Evolutionary conservation across 2,888 invertebrate species (phyloP).

Genomic region (Drosophila nigricruria): DNA sequence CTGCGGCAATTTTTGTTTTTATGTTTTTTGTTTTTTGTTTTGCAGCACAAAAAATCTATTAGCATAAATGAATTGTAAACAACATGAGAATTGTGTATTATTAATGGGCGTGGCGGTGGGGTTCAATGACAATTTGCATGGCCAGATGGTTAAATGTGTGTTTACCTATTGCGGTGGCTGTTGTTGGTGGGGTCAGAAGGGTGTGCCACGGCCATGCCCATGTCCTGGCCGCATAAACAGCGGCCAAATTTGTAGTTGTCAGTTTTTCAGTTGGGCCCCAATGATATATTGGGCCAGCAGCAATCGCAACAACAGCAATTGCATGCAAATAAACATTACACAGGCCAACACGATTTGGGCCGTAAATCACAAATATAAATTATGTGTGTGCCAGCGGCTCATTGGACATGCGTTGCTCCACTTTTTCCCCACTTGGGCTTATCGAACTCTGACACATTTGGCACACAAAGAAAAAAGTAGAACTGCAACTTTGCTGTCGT

Average conservation of each 20-base stretch:
- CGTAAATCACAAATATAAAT: constrained; percentile 45
- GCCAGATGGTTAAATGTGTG: constrained; percentile 42
- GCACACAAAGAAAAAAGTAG: not conserved
- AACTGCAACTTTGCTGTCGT: not conserved
- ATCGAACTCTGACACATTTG: not conserved
- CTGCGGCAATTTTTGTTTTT: constrained; percentile 43
- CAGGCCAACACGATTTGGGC: constrained; percentile 41
- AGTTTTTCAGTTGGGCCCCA: constrained; percentile 35
- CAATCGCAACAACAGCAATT: constrained; percentile 37
- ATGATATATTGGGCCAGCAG: constrained; percentile 62
- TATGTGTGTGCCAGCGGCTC: constrained; percentile 28
- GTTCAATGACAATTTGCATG: constrained; percentile 46
- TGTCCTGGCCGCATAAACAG: constrained; percentile 51
- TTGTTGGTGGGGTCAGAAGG: constrained; percentile 16
- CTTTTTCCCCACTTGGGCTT: not conserved
- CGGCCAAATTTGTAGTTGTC: constrained; percentile 69
- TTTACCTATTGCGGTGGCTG: constrained; percentile 45
- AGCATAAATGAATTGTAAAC: constrained; percentile 76
- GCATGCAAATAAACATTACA: constrained; percentile 61
- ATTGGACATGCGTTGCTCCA: not conserved
- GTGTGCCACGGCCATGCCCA: constrained; percentile 17
- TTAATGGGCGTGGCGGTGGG: constrained; percentile 44
- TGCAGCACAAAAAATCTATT: not conserved
- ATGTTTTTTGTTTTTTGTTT: not conserved
- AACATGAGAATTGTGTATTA: constrained; percentile 63